phyloP scores from a whole-genome alignment of 1,140 invertebrate species.

The Drosophila nebulosa region DNA sequence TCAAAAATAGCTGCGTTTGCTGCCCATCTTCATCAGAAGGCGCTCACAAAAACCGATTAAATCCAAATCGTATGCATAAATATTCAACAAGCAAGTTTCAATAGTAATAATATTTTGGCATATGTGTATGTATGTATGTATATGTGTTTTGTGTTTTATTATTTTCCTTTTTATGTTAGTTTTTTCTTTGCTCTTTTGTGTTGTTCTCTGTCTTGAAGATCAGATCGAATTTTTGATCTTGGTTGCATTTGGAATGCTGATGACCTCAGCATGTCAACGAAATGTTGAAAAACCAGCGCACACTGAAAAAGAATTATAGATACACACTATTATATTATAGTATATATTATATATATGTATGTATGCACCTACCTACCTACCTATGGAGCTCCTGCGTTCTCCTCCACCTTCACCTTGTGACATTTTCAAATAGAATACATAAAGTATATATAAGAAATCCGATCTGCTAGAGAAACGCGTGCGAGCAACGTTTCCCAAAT shows the following conservation, averaged over 20 bases:
- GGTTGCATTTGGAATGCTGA: constrained; percentile 56
- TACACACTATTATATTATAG: constrained; percentile 3
- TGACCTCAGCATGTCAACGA: constrained; percentile 55
- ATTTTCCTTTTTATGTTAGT: constrained; percentile 1
- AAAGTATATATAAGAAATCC: background rate
- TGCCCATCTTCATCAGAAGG: constrained; percentile 43
- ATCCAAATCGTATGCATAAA: constrained; percentile 33
- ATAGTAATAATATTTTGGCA: constrained; percentile 29
- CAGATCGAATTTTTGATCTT: constrained; percentile 20
- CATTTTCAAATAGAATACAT: constrained; percentile 31
- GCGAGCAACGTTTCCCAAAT: constrained; percentile 19
- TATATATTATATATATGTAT: constrained; percentile 7
- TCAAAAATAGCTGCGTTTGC: constrained; percentile 32
- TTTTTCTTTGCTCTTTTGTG: constrained; percentile 7
- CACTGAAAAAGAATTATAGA: constrained; percentile 23
- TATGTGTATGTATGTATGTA: constrained; percentile 2
- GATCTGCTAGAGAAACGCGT: constrained; percentile 13
- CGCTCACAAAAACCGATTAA: background rate
- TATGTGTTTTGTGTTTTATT: constrained; percentile 4
- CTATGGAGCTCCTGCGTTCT: background rate
- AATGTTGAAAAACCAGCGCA: constrained; percentile 30
- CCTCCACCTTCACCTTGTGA: constrained; percentile 40
- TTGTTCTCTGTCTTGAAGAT: constrained; percentile 6
- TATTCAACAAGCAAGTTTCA: constrained; percentile 54
- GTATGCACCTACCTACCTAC: too few species aligned